These are phyloP conservation scores for Eupsittula cactorum DNA, from an alignment of 2,113 vertebrate species.

Conservation along the genomic window DNA sequence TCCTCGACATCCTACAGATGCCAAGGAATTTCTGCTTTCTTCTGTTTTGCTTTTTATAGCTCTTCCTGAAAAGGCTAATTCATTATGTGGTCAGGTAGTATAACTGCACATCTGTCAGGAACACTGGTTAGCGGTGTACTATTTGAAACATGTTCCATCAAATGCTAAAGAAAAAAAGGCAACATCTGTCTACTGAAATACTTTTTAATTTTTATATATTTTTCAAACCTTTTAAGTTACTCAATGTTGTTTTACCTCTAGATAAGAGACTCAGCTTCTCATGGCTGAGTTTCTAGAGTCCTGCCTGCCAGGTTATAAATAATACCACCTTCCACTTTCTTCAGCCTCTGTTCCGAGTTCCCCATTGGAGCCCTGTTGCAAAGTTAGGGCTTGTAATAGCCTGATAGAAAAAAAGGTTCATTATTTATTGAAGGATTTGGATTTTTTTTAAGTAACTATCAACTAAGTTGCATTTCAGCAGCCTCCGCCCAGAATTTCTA, in stretches of 20 bases:
- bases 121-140: constrained; percentile 36
- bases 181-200: constrained; percentile 40
- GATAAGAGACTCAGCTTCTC: constrained; percentile 43
- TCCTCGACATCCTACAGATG: constrained; percentile 49
- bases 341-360: constrained; percentile 20
- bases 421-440: background rate
- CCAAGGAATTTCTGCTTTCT: constrained; percentile 50
- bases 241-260: constrained; percentile 71
- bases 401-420: background rate
- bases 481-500: background rate
- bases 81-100: constrained; percentile 61
- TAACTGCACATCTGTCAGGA: constrained; percentile 44
- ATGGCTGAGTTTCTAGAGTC: constrained; percentile 44
- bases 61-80: constrained; percentile 59
- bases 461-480: background rate
- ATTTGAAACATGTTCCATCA: constrained; percentile 53
- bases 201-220: constrained; percentile 37
- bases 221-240: constrained; percentile 11
- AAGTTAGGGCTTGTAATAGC: background rate
- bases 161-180: constrained; percentile 50
- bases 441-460: background rate
- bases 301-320: constrained; percentile 60
- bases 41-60: constrained; percentile 33
- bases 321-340: constrained; percentile 39
- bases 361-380: background rate